Evolutionary conservation across 2,888 invertebrate genomes (phyloP).

Genomic region (Hyppa rectilinea): DNA sequence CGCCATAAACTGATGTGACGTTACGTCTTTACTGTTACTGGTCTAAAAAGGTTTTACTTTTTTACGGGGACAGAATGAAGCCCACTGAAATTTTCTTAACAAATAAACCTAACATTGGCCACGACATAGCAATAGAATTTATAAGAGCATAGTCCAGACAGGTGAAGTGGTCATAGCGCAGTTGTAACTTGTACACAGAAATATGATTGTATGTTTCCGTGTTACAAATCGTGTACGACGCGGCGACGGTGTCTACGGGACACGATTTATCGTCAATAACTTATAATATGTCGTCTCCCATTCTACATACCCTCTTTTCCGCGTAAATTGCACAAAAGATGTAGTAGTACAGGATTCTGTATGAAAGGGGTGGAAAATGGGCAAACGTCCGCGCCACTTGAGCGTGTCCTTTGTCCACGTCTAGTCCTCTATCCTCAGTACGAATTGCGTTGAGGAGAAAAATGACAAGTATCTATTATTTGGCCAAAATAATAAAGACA

Average conservation of each 20-base stretch:
- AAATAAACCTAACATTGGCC: not conserved
- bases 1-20: too few relatives aligned
- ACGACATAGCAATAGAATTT: not conserved
- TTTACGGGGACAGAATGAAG: too few relatives aligned
- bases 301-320: not conserved
- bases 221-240: conserved; percentile 7
- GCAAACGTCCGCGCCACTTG: conserved; percentile 2
- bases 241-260: not conserved
- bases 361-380: conserved; percentile 34
- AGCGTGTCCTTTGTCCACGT: conserved; percentile 19
- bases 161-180: not conserved
- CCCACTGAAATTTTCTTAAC: too few relatives aligned
- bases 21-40: too few relatives aligned
- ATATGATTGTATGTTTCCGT: not conserved
- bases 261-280: conserved; percentile 3
- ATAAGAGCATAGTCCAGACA: not conserved
- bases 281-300: conserved; percentile 26
- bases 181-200: not conserved
- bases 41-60: too few relatives aligned
- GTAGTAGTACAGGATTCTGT: not conserved
- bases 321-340: conserved; percentile 3
- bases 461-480: conserved; percentile 12
- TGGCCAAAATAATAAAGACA: not conserved
- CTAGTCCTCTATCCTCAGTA: not conserved
- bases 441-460: conserved; percentile 18